Evolutionary conservation across 2,888 invertebrate genomes (phyloP), one percentile per base, ranked within the genome.

Genomic region (Leucophenga montana): DNA sequence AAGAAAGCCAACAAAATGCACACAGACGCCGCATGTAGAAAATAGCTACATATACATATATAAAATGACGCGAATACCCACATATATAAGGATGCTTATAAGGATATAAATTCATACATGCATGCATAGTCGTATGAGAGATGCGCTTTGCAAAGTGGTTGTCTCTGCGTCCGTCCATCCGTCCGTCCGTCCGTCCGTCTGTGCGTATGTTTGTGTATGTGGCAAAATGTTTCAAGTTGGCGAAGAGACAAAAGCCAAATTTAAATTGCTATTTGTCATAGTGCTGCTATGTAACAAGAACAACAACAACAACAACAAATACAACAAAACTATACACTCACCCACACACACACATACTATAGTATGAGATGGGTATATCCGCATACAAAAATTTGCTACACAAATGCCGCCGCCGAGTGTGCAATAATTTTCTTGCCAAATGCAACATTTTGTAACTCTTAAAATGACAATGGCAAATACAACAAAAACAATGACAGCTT

Each of bases 181-280:
- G n/a, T 53, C 20, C 14, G 20, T 13, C 13, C 8, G 20, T 18
- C 16, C 14, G 53, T 20, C 16, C 14, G 8, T 18, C 18, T 53
- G 53, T 53, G 1, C 13, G 53, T 53, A n/a, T n/a, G n/a, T 6
- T 16, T 54, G 61, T 22, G 54, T 57, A 64, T 46, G 64, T 62
- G 69, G 69, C 71, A 70, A 69, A 20, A 16, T 33, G 20, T 70
- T 76, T 57, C 71, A 75, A 73, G 71, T 67, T 31, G 68, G 68
- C 75, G 73, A 71, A 73, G 67, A 71, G 73, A 75, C 78, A 74
- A 81, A 84, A 78, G 82, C 76, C 75, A 78, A 84, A 78, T 83
- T 84, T 77, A 83, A 84, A 84, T 84, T 82, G 76, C 78, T 77
- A 82, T 84, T 82, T 78, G 83, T 79, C 85, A 83, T 76, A 76